Evolutionary conservation across 2,113 vertebrate genomes (phyloP).

Genomic region (Coryphaenoides rupestris): DNA sequence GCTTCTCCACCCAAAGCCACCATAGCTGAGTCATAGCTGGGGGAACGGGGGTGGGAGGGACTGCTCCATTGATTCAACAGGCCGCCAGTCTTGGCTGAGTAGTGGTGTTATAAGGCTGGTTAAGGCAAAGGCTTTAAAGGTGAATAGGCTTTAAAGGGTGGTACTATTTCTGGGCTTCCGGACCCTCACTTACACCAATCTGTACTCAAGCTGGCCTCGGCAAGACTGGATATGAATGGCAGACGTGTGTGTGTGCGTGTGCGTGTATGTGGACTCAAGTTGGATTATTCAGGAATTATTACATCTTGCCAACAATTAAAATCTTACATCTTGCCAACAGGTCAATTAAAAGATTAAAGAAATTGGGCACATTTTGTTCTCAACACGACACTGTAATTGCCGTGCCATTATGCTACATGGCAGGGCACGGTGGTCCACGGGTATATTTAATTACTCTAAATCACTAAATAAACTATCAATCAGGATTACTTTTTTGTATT

Average conservation of each 20-base stretch:
- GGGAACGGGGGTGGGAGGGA: constrained; percentile 1
- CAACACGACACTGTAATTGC: background rate
- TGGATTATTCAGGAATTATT: too few relatives aligned
- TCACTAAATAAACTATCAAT: too few relatives aligned
- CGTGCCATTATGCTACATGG: background rate
- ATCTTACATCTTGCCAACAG: background rate
- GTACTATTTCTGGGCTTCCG: constrained; percentile 49
- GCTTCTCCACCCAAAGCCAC: too few relatives aligned
- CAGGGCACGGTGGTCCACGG: too few relatives aligned
- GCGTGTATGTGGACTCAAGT: too few relatives aligned
- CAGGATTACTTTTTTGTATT: too few relatives aligned
- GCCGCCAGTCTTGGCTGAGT: constrained; percentile 30
- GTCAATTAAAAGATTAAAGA: background rate
- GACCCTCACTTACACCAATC: background rate
- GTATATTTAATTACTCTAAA: too few relatives aligned
- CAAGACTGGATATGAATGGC: too few relatives aligned
- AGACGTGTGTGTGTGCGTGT: too few relatives aligned
- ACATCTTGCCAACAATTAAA: background rate
- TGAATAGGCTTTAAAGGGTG: constrained; percentile 33
- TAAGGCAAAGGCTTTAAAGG: constrained; percentile 24
- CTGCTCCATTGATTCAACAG: constrained; percentile 26
- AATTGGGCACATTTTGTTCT: background rate
- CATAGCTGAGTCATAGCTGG: background rate
- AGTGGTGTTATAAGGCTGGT: constrained; percentile 16
- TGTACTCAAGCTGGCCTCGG: too few relatives aligned